phyloP scores from a whole-genome alignment of 2,888 invertebrate species.

The Branchinecta sandiegonensis region DNA sequence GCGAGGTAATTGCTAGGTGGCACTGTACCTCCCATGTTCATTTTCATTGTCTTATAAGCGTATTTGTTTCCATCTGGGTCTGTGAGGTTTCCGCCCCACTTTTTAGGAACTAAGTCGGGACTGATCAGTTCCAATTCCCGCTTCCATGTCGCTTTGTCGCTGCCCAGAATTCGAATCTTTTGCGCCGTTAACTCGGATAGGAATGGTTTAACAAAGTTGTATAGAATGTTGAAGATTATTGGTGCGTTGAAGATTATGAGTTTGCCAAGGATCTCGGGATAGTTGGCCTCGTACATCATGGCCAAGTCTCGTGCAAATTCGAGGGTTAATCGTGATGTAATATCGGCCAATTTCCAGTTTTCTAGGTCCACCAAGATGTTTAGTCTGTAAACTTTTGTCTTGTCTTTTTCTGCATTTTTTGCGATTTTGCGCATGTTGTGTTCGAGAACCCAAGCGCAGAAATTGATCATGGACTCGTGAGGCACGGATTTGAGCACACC shows the following conservation, averaged over 20 bases:
- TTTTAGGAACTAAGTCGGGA: neutral
- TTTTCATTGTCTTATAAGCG: neutral
- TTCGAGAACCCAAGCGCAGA: neutral
- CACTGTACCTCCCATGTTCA: constrained; percentile 4
- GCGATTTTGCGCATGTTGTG: neutral
- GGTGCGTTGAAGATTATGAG: neutral
- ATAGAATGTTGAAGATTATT: neutral
- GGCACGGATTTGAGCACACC: constrained; percentile 5
- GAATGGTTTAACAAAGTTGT: constrained; percentile 14
- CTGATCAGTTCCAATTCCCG: neutral
- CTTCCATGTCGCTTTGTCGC: neutral
- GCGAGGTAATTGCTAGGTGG: neutral
- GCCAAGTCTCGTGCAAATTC: constrained; percentile 9
- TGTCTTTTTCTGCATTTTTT: neutral
- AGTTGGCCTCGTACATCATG: constrained; percentile 12
- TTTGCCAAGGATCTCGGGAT: neutral
- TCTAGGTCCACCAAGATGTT: constrained; percentile 3
- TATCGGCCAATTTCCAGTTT: constrained; percentile 2
- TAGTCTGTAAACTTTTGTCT: neutral
- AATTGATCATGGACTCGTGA: neutral
- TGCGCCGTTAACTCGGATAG: constrained; percentile 3
- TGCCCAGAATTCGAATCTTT: constrained; percentile 7
- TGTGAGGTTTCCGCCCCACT: constrained; percentile 5
- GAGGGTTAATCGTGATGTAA: neutral
- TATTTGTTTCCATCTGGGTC: constrained; percentile 15